Conservation (phyloP, 2,888 invertebrate genomes). For the Habrosyne pyritoides region DNA sequence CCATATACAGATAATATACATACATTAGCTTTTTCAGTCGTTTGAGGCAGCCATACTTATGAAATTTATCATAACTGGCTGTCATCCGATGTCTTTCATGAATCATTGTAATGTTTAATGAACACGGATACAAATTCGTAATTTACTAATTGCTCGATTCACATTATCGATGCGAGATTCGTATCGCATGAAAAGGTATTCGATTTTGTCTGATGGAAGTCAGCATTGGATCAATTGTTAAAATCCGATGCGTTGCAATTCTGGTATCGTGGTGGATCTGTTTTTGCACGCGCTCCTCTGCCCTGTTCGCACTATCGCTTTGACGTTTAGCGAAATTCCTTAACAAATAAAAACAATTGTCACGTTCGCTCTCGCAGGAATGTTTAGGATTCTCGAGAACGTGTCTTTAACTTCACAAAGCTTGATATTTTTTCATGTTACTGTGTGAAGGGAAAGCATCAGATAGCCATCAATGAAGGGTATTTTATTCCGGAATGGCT, state of each 20-base stretch:
- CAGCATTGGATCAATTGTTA: slow-evolving; percentile 23
- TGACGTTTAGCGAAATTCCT: slow-evolving; percentile 69
- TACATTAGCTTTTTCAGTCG: neutral
- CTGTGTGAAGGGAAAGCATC: slow-evolving; percentile 11
- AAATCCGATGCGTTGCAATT: slow-evolving; percentile 31
- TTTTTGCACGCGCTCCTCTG: slow-evolving; percentile 71
- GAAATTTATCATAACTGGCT: slow-evolving; percentile 27
- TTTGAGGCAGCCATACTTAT: slow-evolving; percentile 16
- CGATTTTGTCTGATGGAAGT: slow-evolving; percentile 38
- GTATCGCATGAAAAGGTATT: slow-evolving; percentile 49
- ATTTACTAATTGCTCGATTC: slow-evolving; percentile 56
- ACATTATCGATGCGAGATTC: slow-evolving; percentile 52
- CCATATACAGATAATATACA: slow-evolving; percentile 6
- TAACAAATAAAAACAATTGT: slow-evolving; percentile 59
- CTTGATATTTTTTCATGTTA: slow-evolving; percentile 34
- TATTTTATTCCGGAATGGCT: slow-evolving; percentile 38
- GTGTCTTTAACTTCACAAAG: slow-evolving; percentile 47
- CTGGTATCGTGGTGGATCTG: slow-evolving; percentile 38
- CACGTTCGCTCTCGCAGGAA: slow-evolving; percentile 51
- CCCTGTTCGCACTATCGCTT: slow-evolving; percentile 70
- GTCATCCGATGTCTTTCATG: slow-evolving; percentile 23
- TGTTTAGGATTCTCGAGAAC: slow-evolving; percentile 44
- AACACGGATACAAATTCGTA: slow-evolving; percentile 35
- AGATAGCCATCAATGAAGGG: slow-evolving; percentile 21
- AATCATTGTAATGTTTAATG: slow-evolving; percentile 45